phyloP scores from a whole-genome alignment of 2,888 invertebrate genomes.

The Fragum sueziense region DNA sequence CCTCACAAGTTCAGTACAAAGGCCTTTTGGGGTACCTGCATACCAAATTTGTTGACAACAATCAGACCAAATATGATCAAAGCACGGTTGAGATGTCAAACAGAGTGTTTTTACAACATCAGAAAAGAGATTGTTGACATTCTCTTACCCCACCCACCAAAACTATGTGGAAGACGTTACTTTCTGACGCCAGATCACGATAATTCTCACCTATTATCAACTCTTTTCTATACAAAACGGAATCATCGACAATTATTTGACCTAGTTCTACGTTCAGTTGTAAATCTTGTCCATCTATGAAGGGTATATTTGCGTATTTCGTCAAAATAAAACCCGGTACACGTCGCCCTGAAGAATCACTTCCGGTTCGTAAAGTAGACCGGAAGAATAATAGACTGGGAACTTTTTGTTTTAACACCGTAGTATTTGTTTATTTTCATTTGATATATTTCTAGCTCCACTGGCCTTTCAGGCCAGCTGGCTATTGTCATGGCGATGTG shows the following conservation, averaged over 20 bases:
- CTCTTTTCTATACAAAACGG: neutral
- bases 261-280: neutral
- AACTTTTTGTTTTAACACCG: neutral
- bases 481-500: too few relatives aligned
- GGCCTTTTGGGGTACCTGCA: too few relatives aligned
- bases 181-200: neutral
- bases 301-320: neutral
- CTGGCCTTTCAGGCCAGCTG: too few relatives aligned
- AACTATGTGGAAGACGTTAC: neutral
- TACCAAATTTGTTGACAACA: too few relatives aligned
- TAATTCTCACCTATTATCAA: neutral
- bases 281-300: neutral
- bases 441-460: too few relatives aligned
- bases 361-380: conserved; percentile 2
- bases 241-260: neutral
- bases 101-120: neutral
- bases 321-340: conserved; percentile 1
- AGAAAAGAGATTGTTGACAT: neutral
- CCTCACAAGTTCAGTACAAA: too few relatives aligned
- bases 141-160: conserved; percentile 31
- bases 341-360: conserved; percentile 1
- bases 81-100: neutral
- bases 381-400: neutral
- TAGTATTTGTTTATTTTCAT: too few relatives aligned
- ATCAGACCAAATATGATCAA: neutral